Conservation (phyloP, 1,140 invertebrate species). For the Diorhabda elongata region DNA sequence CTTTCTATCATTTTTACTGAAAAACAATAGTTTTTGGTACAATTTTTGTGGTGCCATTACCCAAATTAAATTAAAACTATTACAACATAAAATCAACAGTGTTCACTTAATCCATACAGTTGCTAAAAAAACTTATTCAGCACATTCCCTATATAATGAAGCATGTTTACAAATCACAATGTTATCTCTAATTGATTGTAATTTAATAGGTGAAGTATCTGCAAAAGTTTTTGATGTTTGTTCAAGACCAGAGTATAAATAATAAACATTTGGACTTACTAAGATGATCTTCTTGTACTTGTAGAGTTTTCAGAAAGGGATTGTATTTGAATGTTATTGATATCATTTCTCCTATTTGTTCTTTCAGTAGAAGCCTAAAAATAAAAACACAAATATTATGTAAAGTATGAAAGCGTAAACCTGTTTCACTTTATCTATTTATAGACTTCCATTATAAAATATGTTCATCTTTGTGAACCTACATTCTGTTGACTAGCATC, state of each 20-base stretch:
- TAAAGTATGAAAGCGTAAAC: conserved; percentile 20
- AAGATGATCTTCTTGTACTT: conserved; percentile 35
- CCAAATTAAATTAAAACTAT: too few relatives aligned
- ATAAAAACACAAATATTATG: conserved; percentile 20
- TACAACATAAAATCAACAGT: too few relatives aligned
- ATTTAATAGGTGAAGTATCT: too few relatives aligned
- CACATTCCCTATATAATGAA: too few relatives aligned
- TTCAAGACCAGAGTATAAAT: too few relatives aligned
- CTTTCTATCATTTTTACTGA: conserved; percentile 39
- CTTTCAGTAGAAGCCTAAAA: conserved; percentile 36
- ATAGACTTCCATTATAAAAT: conserved; percentile 22
- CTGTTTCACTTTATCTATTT: conserved; percentile 22
- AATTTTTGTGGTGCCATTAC: too few relatives aligned
- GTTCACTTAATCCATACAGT: too few relatives aligned
- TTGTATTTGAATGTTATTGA: conserved; percentile 35
- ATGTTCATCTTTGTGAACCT: conserved; percentile 28
- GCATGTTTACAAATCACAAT: too few relatives aligned
- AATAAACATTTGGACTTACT: conserved; percentile 28
- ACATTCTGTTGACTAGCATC: conserved; percentile 37
- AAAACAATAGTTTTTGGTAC: too few relatives aligned
- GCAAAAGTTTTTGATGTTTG: too few relatives aligned
- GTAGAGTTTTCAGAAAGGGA: conserved; percentile 33
- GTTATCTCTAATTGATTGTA: too few relatives aligned
- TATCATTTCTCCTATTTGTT: conserved; percentile 38
- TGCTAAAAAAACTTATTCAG: too few relatives aligned